These are phyloP conservation scores for Yponomeuta sedellus DNA, from an alignment of 2,888 invertebrate species.

Conservation along the genomic window DNA sequence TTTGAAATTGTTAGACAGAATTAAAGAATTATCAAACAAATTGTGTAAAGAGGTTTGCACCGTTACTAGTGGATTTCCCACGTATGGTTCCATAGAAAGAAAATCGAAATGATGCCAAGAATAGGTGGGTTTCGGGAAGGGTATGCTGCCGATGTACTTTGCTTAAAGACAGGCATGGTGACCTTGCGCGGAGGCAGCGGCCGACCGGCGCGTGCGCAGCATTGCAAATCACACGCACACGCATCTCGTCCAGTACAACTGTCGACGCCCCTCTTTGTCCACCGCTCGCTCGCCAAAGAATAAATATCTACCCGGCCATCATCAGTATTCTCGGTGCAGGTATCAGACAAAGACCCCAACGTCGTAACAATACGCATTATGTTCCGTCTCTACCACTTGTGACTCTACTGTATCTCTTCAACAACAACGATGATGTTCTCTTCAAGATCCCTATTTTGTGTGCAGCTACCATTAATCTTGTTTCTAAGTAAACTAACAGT, in stretches of 20 bases:
- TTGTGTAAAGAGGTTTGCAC: too few relatives aligned
- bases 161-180: slow-evolving; percentile 19
- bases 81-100: too few relatives aligned
- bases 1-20: too few relatives aligned
- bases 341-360: slow-evolving; percentile 6
- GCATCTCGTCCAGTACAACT: slow-evolving; percentile 11
- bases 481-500: too few relatives aligned
- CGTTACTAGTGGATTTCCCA: too few relatives aligned
- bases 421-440: too few relatives aligned
- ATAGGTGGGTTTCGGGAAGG: too few relatives aligned
- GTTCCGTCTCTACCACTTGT: background rate
- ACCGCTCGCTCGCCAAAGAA: slow-evolving; percentile 2
- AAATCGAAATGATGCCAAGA: too few relatives aligned
- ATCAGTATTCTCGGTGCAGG: slow-evolving; percentile 4
- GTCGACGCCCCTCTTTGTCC: slow-evolving; percentile 5
- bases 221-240: slow-evolving; percentile 30
- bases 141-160: background rate
- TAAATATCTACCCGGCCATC: slow-evolving; percentile 25
- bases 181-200: slow-evolving; percentile 52
- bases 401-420: too few relatives aligned
- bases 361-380: slow-evolving; percentile 1
- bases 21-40: too few relatives aligned
- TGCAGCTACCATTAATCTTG: too few relatives aligned
- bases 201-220: slow-evolving; percentile 44
- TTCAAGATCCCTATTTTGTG: too few relatives aligned